Percentiles rank a stretch among this genome's conserved stretches.
Conservation (phyloP, 1,140 invertebrate species). For the Aphaenogaster rudis region DNA sequence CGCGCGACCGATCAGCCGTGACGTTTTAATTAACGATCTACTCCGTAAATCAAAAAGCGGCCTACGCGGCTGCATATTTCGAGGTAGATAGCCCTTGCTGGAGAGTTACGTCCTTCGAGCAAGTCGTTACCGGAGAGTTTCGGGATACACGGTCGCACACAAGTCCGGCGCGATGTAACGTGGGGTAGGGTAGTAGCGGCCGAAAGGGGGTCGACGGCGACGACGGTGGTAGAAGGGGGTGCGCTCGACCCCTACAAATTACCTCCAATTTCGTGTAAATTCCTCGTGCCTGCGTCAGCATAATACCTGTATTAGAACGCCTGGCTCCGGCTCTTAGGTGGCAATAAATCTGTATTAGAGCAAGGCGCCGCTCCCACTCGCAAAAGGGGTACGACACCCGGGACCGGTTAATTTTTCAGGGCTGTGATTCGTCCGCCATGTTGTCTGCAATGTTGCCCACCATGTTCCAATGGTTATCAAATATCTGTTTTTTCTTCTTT, state of each 20-base stretch:
- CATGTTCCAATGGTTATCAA: not conserved
- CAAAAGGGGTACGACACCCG: slow-evolving; percentile 70
- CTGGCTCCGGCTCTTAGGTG: slow-evolving; percentile 76
- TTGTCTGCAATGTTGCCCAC: slow-evolving; percentile 12
- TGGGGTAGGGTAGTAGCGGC: slow-evolving; percentile 45
- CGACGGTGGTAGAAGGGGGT: not conserved
- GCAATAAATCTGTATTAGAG: slow-evolving; percentile 85
- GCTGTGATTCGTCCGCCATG: slow-evolving; percentile 40
- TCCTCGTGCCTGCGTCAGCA: slow-evolving; percentile 78
- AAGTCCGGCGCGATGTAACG: slow-evolving; percentile 62
- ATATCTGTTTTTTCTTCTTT: not conserved
- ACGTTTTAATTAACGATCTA: slow-evolving; percentile 61
- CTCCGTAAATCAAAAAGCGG: slow-evolving; percentile 56
- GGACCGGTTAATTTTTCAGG: slow-evolving; percentile 72
- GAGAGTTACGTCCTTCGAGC: slow-evolving; percentile 55
- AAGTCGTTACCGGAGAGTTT: slow-evolving; percentile 61
- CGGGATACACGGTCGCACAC: slow-evolving; percentile 41
- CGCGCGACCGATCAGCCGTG: slow-evolving; percentile 51
- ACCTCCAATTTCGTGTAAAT: slow-evolving; percentile 83
- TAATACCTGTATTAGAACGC: slow-evolving; percentile 83
- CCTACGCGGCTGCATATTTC: slow-evolving; percentile 45
- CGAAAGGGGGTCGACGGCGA: slow-evolving; percentile 26
- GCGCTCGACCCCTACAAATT: slow-evolving; percentile 82
- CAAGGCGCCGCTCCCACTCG: slow-evolving; percentile 66
- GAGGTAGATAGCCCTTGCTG: slow-evolving; percentile 28